Conservation (phyloP, 2,113 vertebrate species). For the Indri indri region DNA sequence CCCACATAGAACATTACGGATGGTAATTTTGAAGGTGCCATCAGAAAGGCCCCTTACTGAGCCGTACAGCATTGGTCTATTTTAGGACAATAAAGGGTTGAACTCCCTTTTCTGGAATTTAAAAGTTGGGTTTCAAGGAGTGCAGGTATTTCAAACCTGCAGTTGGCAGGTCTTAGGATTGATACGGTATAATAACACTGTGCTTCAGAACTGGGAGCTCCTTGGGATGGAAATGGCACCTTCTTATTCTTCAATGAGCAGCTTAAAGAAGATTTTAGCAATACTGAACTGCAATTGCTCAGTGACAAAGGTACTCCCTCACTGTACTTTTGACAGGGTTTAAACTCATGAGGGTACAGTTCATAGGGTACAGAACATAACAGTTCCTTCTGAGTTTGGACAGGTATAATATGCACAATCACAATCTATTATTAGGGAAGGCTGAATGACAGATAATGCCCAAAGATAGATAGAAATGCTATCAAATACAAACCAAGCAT, state of each 20-base stretch:
- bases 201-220: constrained; percentile 39
- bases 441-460: not conserved
- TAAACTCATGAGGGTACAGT: constrained; percentile 11
- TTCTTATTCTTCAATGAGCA: not conserved
- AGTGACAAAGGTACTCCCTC: constrained; percentile 27
- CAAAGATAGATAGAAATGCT: constrained; percentile 29
- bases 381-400: not conserved
- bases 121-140: constrained; percentile 50
- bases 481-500: not conserved
- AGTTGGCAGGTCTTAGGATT: constrained; percentile 34
- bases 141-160: constrained; percentile 52
- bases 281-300: constrained; percentile 23
- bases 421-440: constrained; percentile 12
- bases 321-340: not conserved
- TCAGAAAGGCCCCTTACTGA: constrained; percentile 49
- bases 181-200: constrained; percentile 26
- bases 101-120: constrained; percentile 48
- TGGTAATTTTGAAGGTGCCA: constrained; percentile 43
- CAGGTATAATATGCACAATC: not conserved
- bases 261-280: constrained; percentile 45
- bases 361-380: constrained; percentile 13
- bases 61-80: not conserved
- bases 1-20: not conserved
- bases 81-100: constrained; percentile 62
- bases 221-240: constrained; percentile 22